A percentile compares a stretch with the other conserved stretches of the same genome.
Conservation (phyloP, 2,113 vertebrate species). For the Tragelaphus strepsiceros region DNA sequence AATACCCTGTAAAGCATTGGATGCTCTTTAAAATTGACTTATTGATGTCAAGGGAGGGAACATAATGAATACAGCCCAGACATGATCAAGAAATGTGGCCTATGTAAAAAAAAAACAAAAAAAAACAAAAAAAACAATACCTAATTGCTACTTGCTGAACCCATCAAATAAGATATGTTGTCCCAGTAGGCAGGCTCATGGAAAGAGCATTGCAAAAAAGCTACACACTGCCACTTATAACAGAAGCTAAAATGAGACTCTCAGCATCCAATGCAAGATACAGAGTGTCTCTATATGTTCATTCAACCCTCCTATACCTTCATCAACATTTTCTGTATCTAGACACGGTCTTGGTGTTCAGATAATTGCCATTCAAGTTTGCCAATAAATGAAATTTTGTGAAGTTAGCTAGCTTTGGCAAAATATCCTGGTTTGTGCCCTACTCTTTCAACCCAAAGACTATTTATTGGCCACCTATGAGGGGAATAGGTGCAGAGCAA, state of each 20-base stretch:
- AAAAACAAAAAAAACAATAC: background rate
- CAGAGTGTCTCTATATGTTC: background rate
- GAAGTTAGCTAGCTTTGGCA: background rate
- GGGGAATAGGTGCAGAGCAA: background rate
- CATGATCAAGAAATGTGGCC: conserved; percentile 58
- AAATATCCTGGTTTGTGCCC: background rate
- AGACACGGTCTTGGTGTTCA: background rate
- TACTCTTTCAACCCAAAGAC: background rate
- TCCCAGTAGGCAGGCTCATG: conserved; percentile 44
- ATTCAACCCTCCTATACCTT: background rate
- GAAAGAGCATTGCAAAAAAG: conserved; percentile 47
- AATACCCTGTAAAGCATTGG: conserved; percentile 33
- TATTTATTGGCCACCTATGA: background rate
- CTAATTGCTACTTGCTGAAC: conserved; percentile 57
- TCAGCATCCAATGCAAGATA: background rate
- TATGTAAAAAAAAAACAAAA: conserved; percentile 25
- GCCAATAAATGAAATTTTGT: background rate
- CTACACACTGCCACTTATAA: background rate
- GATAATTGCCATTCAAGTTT: background rate
- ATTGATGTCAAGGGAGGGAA: conserved; percentile 46
- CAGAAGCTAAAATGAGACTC: conserved; percentile 34
- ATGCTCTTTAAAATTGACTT: conserved; percentile 64
- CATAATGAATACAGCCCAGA: conserved; percentile 58
- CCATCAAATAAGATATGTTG: conserved; percentile 57
- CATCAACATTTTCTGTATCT: conserved; percentile 15